Base-by-base conservation (phyloP, 2,113 vertebrate genomes). In the Tinamus guttatus region DNA sequence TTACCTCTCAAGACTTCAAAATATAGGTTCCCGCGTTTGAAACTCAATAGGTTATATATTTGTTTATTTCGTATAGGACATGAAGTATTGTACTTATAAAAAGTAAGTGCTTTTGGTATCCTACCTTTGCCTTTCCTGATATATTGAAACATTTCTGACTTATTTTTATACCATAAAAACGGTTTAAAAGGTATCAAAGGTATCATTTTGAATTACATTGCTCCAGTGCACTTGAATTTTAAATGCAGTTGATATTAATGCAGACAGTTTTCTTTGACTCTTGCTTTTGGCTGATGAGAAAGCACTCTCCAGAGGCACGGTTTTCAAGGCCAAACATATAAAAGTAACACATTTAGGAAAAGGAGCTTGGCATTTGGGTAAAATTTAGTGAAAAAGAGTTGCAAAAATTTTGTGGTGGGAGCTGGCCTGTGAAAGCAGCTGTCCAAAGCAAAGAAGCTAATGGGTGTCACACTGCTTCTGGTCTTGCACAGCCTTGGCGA, bases 381-480 rank as follows among this genome's bases (percentile, higher is more conserved):
- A 83, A 86, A 80, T 7, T 9, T 51, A 69, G 5, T 4, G 14
- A 24, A 76, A 54, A 54, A 54, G 21, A 30, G 15, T 54, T 54
- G 52, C 52, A 54, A 73, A 27, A 56, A 60, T 34, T 30, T 13
- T 0, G 1, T 12, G 2, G 2, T 60, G 24, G 7, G 3, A 71
- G 22, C 21, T 43, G 58, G 5, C 30, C 70, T 58, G 62, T 63
- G 75, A 67, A 67, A 0, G 0, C 21, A 16, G 32, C 28, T 85
- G 45, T 78, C 56, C 10, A 32, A 81, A 45, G 7, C n/a, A 36
- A 1, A 14, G 32, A 58, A 69, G 21, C 4, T 25, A 22, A 32
- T 4, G n/a, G 45, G 3, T 52, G n/a, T 81, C 60, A 59, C 2
- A 0, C 30, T 81, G 12, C 34, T 88, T 89, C 54, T 78, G 41